Base-by-base conservation (phyloP, 2,113 vertebrate species). In the Poeciliopsis prolifica region DNA sequence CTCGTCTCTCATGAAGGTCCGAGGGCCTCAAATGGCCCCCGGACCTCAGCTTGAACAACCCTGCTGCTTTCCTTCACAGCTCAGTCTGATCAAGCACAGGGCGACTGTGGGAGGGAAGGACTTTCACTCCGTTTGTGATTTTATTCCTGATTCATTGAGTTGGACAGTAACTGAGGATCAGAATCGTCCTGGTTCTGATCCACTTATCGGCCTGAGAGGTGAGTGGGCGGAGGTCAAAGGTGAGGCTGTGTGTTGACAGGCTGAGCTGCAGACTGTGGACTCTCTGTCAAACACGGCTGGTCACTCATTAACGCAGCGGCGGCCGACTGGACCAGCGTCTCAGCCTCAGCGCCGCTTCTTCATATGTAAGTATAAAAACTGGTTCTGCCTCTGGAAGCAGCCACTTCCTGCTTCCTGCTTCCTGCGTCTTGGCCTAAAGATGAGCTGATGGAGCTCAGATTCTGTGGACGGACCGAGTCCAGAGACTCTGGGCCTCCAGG, bases 251-350 rank as follows among this genome's bases (percentile, higher is more conserved):
- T 75, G 69, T 79, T 78, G 74, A 72, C 73, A 37, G 68, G 61
- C 31, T 14, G 61, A 24, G 66, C 68, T 29, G 77, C 89, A 93
- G 92, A 94, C 93, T 94, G 93, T 95, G 94, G 92, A 95, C 92
- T 92, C 74, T 83, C 87, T 75, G 92, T 88, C 91, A 94, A n/a
- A 94, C 92, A 94, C 66, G 22, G 66, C 26, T 66, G 62, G 93
- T 94, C 85, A 95, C 92, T 93, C 77, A 95, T 95, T 95, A 94
- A 94, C 92, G 37, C 69, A 77, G 64, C 70, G 86, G 88, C 88
- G 92, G 79, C 90, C 24, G 13, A 26, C 64, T 71, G 11, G 73
- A 69, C 70, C 35, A 13, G 74, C 79, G 65, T 86, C 64, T 79
- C 70, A 15, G 69, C 75, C 68, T 5, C 64, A 0, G 28, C 78